Evolutionary conservation across 2,797 vertebrate genomes (phyloP).

Genomic region (Apodemus agrarius): DNA sequence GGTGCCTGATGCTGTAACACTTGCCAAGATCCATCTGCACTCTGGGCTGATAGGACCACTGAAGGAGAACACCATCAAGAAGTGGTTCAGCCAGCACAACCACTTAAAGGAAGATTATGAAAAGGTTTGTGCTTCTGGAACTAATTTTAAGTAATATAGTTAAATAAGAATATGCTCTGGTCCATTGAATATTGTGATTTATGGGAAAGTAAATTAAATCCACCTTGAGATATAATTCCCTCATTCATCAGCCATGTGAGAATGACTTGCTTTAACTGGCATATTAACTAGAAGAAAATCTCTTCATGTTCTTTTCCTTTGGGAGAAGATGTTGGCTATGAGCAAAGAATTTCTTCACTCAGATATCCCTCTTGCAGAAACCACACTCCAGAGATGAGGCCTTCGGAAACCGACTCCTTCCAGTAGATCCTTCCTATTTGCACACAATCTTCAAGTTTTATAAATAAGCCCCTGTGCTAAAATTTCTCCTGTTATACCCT

Average conservation of each 20-base stretch:
- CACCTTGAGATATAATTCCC: conserved; percentile 45
- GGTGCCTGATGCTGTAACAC: conserved; percentile 87
- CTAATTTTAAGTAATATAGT: conserved; percentile 65
- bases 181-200: conserved; percentile 40
- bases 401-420: neutral
- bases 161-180: conserved; percentile 43
- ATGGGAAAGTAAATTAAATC: conserved; percentile 55
- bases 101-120: conserved; percentile 83
- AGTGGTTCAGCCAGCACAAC: conserved; percentile 88
- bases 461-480: neutral
- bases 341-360: neutral
- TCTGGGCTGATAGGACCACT: conserved; percentile 87
- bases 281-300: neutral
- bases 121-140: conserved; percentile 81
- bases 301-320: conserved; percentile 1
- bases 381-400: neutral
- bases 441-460: neutral
- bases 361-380: neutral
- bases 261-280: conserved; percentile 10
- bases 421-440: neutral
- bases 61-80: conserved; percentile 88
- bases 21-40: conserved; percentile 87
- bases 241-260: conserved; percentile 2
- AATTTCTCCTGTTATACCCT: neutral
- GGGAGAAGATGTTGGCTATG: neutral